A percentile compares a stretch with the other conserved stretches of the same genome.
These are phyloP conservation scores for Sinotaia quadrata DNA, from an alignment of 2,888 invertebrate species.

Conservation along the genomic window DNA sequence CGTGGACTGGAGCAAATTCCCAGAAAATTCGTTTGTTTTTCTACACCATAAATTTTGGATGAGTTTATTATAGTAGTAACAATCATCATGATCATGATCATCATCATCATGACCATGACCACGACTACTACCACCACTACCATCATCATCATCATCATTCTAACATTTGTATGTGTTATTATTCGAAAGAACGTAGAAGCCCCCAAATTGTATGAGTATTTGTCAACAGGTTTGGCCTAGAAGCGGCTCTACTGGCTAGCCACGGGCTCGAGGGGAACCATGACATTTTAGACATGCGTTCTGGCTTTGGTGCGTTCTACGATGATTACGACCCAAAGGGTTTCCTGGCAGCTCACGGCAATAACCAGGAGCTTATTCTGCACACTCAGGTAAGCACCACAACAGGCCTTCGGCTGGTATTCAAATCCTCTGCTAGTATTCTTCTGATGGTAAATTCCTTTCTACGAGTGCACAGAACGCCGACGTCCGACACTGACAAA, in stretches of 20 bases:
- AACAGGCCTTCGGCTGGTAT: too few relatives aligned
- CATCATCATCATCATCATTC: constrained; percentile 3
- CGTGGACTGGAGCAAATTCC: too few relatives aligned
- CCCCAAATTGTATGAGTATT: too few relatives aligned
- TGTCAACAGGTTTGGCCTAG: constrained; percentile 48
- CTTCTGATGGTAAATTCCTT: too few relatives aligned
- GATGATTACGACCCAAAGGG: constrained; percentile 51
- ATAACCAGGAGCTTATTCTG: constrained; percentile 38
- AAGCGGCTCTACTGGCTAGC: constrained; percentile 54
- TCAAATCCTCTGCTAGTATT: too few relatives aligned
- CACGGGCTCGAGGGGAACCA: constrained; percentile 54
- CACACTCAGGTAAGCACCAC: constrained; percentile 48
- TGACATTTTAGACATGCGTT: constrained; percentile 50
- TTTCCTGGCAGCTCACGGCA: constrained; percentile 32
- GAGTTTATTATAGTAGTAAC: too few relatives aligned
- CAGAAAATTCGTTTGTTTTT: too few relatives aligned
- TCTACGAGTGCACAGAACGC: too few relatives aligned
- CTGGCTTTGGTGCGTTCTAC: constrained; percentile 58
- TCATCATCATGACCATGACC: neutral
- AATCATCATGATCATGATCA: constrained; percentile 5
- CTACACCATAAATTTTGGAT: too few relatives aligned
- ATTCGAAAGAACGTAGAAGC: too few relatives aligned
- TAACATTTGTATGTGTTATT: too few relatives aligned
- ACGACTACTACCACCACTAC: constrained; percentile 10
- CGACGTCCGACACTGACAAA: too few relatives aligned